Base-by-base conservation (phyloP, 2,888 invertebrate genomes). In the Cryptocephalus primarius region DNA sequence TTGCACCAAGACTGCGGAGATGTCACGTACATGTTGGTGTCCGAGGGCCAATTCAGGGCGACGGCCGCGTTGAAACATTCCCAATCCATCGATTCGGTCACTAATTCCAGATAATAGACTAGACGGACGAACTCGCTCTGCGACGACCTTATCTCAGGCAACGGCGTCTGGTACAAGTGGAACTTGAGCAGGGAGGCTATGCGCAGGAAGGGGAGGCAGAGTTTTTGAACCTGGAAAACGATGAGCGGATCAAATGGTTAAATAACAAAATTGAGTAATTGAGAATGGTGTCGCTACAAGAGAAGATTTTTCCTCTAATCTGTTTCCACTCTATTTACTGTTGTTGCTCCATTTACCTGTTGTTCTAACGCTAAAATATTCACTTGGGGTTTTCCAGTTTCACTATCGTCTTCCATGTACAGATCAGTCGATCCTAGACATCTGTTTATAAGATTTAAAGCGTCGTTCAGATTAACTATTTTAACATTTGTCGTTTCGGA, bases 181-280 rank as follows among this genome's bases (percentile, higher is more conserved):
- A 66, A 65, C 44, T 68, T 64, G 43, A 95, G 73, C 8, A 95
- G 72, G 1, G 91, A 80, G 2, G 91, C 86, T 43, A 92, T 77
- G 40, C 93, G 79, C 53, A 94, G 71, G 70, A 87, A 93, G 12
- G 91, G 91, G 51, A 93, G 71, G 61, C 89, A 85, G 48, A 88
- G 71, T 53, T 82, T 80, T 69, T 90, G 86, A 46, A 93, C 74
- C 76, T 85, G 22, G n/a, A 53, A 50, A 44, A 36, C n/a, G 11
- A 13, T 22, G 13, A 22, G 22, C 13, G 32, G 13, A 31, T 31
- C 10, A 36, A 38, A 11, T 4, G 8, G 12, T 31, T n/a, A 31
- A 14, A 39, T 22, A 22, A 6, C 6, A 6, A 22, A 6, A 22
- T 22, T 22, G 22, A 22, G 22, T n/a, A n/a, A n/a, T n/a, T n/a